Percentiles rank a stretch among this genome's conserved stretches.
Evolutionary conservation across 2,113 vertebrate genomes (phyloP).

Genomic region (Scatophagus argus): DNA sequence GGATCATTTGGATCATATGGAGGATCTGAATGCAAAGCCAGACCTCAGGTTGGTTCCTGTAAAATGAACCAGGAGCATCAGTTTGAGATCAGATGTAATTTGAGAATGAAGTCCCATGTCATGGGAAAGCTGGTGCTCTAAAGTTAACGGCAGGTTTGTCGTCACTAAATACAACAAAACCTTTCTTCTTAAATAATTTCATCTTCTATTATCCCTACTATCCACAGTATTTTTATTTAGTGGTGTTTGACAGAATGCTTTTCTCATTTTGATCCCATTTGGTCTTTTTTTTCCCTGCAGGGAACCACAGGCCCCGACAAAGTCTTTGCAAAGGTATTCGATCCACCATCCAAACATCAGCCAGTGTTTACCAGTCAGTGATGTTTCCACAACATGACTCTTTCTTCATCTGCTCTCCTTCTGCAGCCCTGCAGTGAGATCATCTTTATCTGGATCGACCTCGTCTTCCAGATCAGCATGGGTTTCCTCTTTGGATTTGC

Average conservation of each 20-base stretch:
- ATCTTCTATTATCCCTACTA: no score
- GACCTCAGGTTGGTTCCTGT: conserved; percentile 45
- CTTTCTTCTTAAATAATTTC: no score
- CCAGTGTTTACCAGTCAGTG: neutral
- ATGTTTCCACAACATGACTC: neutral
- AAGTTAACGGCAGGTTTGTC: neutral
- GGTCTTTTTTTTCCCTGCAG: conserved; percentile 45
- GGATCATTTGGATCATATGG: accelerated
- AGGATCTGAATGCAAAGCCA: neutral
- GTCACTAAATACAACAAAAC: neutral
- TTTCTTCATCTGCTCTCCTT: neutral
- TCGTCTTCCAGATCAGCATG: accelerated
- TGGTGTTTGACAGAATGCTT: no score
- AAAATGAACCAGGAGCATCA: neutral
- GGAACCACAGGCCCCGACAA: conserved; percentile 18
- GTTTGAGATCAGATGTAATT: neutral
- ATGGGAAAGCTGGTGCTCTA: neutral
- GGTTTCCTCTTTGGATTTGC: conserved; percentile 63
- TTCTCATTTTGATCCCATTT: neutral
- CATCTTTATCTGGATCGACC: accelerated
- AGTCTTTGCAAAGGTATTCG: conserved; percentile 49
- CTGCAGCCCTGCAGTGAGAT: neutral
- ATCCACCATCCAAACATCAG: neutral
- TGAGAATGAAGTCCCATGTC: neutral
- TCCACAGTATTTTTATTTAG: no score